Conservation (phyloP, 2,888 invertebrate species). For the Cantharis nigra region DNA sequence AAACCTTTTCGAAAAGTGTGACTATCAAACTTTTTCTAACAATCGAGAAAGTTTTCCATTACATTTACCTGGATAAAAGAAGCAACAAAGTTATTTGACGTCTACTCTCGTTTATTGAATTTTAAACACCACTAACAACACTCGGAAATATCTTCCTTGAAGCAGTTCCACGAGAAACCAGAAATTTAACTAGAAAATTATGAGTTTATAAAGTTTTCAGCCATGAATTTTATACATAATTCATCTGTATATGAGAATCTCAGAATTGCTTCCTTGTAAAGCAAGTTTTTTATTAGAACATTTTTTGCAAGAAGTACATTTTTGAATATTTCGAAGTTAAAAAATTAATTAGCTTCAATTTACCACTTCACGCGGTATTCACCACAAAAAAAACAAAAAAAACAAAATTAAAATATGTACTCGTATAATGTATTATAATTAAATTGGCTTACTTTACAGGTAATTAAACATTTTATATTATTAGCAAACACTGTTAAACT, state of each 20-base stretch:
- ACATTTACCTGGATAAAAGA: background rate
- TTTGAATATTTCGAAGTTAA: background rate
- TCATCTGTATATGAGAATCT: background rate
- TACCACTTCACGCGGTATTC: too few relatives aligned
- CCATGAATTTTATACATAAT: background rate
- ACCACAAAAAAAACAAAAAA: too few relatives aligned
- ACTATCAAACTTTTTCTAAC: background rate
- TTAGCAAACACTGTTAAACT: too few relatives aligned
- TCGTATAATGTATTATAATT: too few relatives aligned
- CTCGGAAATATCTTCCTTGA: background rate
- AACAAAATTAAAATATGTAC: too few relatives aligned
- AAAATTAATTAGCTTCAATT: background rate
- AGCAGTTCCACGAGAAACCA: background rate
- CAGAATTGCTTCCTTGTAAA: background rate
- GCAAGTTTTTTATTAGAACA: background rate
- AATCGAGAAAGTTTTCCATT: constrained; percentile 1
- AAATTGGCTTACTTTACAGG: background rate
- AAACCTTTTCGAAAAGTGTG: background rate
- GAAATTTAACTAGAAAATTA: background rate
- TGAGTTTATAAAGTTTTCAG: background rate
- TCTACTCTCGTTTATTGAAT: constrained; percentile 2
- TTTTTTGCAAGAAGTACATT: background rate
- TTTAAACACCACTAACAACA: constrained; percentile 2
- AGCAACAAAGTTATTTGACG: constrained; percentile 1
- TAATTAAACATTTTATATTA: background rate